A percentile compares a stretch with the other conserved stretches of the same genome.
Conservation (phyloP, 2,797 vertebrate genomes). For the Lepilemur ruficaudatus region DNA sequence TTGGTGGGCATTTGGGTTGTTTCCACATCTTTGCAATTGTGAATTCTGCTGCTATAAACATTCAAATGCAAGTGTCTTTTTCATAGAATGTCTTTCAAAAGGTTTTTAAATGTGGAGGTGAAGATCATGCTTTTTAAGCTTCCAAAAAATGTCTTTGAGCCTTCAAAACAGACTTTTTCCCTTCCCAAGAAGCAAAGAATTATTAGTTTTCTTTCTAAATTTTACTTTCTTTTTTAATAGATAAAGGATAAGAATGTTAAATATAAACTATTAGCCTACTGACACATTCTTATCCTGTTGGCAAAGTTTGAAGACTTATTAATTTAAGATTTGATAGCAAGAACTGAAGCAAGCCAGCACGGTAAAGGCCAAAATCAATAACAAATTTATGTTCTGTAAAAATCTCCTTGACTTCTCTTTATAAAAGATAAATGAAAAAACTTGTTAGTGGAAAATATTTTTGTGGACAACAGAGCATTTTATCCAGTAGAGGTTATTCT, state of each 20-base stretch:
- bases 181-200: not conserved
- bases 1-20: no score
- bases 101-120: not conserved
- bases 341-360: not conserved
- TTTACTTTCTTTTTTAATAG: not conserved
- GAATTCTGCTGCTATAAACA: no score
- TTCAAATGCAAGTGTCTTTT: no score
- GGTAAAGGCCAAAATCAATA: not conserved
- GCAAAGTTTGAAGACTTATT: conserved; percentile 30
- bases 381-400: not conserved
- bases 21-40: no score
- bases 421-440: conserved; percentile 1
- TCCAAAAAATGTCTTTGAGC: not conserved
- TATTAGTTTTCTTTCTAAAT: conserved; percentile 1
- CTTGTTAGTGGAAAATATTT: not conserved
- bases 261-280: not conserved
- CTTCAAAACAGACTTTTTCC: not conserved
- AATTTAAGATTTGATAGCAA: conserved; percentile 39
- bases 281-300: not conserved
- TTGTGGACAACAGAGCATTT: not conserved
- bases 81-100: not conserved
- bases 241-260: not conserved
- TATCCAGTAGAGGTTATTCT: not conserved
- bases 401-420: not conserved
- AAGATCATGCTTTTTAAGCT: not conserved